Base-by-base conservation (phyloP, 2,888 invertebrate genomes). In the Pyrgus malvae region DNA sequence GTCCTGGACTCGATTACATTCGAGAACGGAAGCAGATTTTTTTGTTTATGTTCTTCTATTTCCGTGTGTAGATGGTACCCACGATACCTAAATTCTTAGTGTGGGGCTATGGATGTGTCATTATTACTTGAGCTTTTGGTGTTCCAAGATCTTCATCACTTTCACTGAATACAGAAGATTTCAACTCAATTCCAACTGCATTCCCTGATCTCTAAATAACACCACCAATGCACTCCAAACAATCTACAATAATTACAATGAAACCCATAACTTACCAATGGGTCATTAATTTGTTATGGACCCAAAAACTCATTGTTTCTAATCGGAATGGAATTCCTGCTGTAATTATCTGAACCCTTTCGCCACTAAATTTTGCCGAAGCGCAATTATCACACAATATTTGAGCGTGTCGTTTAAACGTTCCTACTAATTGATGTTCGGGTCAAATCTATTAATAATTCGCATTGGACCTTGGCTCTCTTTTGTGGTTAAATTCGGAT, bases 281-380 rank as follows among this genome's bases (percentile, higher is more conserved):
- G 51, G 33, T 55, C 58, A 66, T 66, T 63, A 68, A 63, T 68
- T 64, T 57, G 45, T 57, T 56, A 64, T 60, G 61, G 61, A 58
- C 62, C 71, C 68, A 65, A 69, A 69, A 68, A 67, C 60, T 69
- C 69, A 73, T 75, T 72, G 68, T 65, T 66, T 62, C 66, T 70
- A 72, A 76, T 77, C 74, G 71, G 65, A 62, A 63, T 66, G 66
- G 64, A 69, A 77, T 77, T 72, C 76, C 76, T 67, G 61, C 60
- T 56, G 74, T 76, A 77, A 77, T 77, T 76, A 77, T 72, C 66
- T 68, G 68, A 65, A 74, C 74, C 77, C 76, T 74, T 73, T 72
- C 58, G 64, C 60, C 63, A 69, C 68, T 74, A 74, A 74, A 74
- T 75, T 70, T 65, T 64, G 55, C 69, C 69, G 70, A 70, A 65